A percentile compares a stretch with the other conserved stretches of the same genome.
Conservation (phyloP, 1,140 invertebrate species). For the Sminthurides bifidus region DNA sequence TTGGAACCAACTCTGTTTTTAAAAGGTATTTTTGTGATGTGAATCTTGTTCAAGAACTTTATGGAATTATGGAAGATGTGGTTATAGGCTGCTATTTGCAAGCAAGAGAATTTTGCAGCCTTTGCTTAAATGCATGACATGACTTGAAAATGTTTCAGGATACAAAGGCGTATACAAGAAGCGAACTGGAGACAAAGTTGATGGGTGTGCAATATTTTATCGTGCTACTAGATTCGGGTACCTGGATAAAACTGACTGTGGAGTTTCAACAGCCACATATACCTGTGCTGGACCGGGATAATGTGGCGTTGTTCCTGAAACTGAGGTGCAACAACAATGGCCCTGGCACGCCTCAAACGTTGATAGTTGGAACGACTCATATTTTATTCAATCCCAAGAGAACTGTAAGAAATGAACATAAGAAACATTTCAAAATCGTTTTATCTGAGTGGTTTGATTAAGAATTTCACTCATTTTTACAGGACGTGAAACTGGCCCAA, state of each 20-base stretch:
- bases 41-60: neutral
- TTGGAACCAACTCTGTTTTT: slow-evolving; percentile 39
- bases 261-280: slow-evolving; percentile 44
- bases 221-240: slow-evolving; percentile 50
- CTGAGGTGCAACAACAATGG: slow-evolving; percentile 43
- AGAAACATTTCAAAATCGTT: neutral
- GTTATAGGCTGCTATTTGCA: neutral
- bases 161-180: slow-evolving; percentile 59
- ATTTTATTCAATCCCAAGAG: slow-evolving; percentile 82
- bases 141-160: slow-evolving; percentile 34
- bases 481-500: slow-evolving; percentile 81
- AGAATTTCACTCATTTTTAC: neutral
- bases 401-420: slow-evolving; percentile 30
- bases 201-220: slow-evolving; percentile 78
- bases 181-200: slow-evolving; percentile 53
- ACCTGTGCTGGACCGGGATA: slow-evolving; percentile 63
- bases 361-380: slow-evolving; percentile 83
- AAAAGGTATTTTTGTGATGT: slow-evolving; percentile 33
- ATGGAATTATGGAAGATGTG: neutral
- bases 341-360: slow-evolving; percentile 35
- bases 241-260: slow-evolving; percentile 47
- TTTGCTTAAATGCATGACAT: neutral
- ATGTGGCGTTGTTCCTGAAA: slow-evolving; percentile 71
- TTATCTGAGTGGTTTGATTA: neutral
- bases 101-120: neutral